A percentile compares a stretch with the other conserved stretches of the same genome.
phyloP scores from a whole-genome alignment of 2,888 invertebrate genomes.

The Neoascia interrupta region DNA sequence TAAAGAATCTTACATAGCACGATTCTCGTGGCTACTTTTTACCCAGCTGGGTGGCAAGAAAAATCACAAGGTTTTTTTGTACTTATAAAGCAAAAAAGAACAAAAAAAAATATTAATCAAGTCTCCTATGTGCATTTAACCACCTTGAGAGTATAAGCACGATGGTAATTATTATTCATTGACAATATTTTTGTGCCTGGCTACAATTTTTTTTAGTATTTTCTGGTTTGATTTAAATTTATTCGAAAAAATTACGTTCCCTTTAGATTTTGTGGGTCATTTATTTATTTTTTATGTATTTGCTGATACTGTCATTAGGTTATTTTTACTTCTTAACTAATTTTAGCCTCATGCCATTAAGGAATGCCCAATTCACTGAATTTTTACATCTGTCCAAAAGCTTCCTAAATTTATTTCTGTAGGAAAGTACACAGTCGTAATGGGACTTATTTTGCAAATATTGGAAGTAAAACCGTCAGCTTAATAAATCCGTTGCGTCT shows the following conservation, averaged over 20 bases:
- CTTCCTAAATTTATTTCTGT: no score
- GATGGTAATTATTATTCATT: slow-evolving; percentile 49
- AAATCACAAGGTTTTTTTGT: slow-evolving; percentile 13
- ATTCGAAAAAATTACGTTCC: no score
- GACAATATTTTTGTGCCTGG: slow-evolving; percentile 4
- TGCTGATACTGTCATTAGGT: background rate
- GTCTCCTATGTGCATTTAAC: slow-evolving; percentile 1
- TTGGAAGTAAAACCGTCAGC: no score
- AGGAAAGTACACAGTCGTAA: no score
- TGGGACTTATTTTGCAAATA: no score
- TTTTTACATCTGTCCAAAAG: no score
- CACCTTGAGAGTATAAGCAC: slow-evolving; percentile 42
- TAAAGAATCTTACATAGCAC: slow-evolving; percentile 22
- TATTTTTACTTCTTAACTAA: no score
- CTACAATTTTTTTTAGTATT: slow-evolving; percentile 11
- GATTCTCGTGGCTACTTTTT: background rate
- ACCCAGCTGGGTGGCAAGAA: slow-evolving; percentile 7
- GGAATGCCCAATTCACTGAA: no score
- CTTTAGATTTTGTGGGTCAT: no score
- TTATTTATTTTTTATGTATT: background rate
- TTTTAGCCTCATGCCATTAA: no score
- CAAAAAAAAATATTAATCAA: slow-evolving; percentile 18
- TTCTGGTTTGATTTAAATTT: slow-evolving; percentile 1
- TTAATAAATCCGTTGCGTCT: no score
- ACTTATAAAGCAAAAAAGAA: background rate